phyloP scores from a whole-genome alignment of 2,797 vertebrate species.

The Phoebastria nigripes region DNA sequence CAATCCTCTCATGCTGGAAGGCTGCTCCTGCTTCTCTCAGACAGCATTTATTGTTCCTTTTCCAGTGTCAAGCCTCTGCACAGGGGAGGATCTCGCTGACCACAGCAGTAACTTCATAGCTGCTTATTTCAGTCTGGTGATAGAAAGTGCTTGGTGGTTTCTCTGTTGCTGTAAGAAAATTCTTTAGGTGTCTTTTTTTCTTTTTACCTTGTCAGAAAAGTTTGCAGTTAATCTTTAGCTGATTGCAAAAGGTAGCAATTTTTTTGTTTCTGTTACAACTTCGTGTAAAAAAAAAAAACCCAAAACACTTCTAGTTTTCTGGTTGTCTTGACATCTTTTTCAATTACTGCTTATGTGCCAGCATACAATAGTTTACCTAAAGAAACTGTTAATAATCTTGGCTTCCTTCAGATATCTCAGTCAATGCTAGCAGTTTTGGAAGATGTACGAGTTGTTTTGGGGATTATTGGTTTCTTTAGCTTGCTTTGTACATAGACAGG shows the following conservation, averaged over 20 bases:
- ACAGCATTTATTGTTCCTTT: not conserved
- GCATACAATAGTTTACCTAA: not conserved
- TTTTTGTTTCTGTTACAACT: not conserved
- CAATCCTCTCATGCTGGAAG: fast-evolving
- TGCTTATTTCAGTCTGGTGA: not conserved
- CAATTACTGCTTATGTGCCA: not conserved
- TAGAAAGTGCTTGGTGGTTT: not conserved
- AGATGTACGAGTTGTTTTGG: not conserved
- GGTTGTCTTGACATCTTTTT: not conserved
- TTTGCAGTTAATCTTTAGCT: not conserved
- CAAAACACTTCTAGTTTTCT: not conserved
- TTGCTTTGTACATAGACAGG: not conserved
- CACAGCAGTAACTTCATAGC: not conserved
- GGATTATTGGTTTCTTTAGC: not conserved
- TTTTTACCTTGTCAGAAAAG: not conserved
- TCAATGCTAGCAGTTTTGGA: not conserved
- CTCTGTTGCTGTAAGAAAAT: not conserved
- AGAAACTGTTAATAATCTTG: not conserved
- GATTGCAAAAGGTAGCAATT: not conserved
- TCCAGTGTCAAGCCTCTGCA: not conserved
- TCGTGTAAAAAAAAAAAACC: not conserved
- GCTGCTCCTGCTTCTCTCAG: not conserved
- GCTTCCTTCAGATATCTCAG: not conserved
- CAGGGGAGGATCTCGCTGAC: not conserved
- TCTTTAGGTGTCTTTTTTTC: not conserved